Evolutionary conservation across 2,888 invertebrate genomes (phyloP).

Genomic region (Lasioglossum vierecki): DNA sequence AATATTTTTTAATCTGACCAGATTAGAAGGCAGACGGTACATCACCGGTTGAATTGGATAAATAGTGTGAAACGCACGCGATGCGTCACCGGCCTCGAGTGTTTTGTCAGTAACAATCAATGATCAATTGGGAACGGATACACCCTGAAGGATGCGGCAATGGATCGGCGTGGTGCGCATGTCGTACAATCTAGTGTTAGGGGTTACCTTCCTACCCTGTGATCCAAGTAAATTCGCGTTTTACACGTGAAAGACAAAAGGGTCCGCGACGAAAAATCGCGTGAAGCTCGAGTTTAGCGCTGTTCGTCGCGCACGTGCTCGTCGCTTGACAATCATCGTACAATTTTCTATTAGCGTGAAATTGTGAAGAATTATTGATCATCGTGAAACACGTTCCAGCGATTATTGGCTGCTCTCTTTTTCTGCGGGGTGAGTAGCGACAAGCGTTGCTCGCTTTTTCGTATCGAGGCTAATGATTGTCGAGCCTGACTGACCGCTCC

Average conservation of each 20-base stretch:
- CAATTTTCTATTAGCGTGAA: constrained; percentile 38
- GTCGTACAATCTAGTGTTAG: constrained; percentile 41
- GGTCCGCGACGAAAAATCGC: neutral
- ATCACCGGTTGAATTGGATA: neutral
- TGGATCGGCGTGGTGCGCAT: constrained; percentile 56
- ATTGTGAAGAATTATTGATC: constrained; percentile 71
- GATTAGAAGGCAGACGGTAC: neutral
- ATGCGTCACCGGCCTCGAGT: constrained; percentile 14
- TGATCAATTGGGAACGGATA: constrained; percentile 57
- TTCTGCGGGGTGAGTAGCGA: constrained; percentile 57
- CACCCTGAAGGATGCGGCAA: constrained; percentile 60
- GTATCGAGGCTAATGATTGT: constrained; percentile 6
- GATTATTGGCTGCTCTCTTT: constrained; percentile 40
- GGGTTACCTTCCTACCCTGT: constrained; percentile 48
- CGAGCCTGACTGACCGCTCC: neutral
- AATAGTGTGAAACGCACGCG: neutral
- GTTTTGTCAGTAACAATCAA: constrained; percentile 46
- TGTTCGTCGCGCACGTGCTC: neutral
- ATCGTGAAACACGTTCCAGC: constrained; percentile 45
- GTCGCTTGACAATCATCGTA: constrained; percentile 14
- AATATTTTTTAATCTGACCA: neutral
- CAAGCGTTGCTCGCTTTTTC: constrained; percentile 24
- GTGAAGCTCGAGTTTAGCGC: neutral
- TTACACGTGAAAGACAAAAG: constrained; percentile 48
- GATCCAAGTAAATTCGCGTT: constrained; percentile 52